Conservation (phyloP, 2,888 invertebrate species). For the Sepiola atlantica region DNA sequence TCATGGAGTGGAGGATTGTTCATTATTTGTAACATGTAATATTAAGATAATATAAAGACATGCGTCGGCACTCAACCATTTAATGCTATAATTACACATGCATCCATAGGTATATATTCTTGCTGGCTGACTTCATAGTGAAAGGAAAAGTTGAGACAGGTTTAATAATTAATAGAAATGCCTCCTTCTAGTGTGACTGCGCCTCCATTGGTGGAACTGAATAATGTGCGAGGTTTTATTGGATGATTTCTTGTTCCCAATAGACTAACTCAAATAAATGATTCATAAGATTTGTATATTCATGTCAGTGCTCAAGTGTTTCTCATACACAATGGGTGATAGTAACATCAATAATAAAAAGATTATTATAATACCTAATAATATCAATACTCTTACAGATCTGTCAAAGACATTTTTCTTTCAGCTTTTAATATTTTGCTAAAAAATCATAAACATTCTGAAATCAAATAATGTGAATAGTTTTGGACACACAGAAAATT, state of each 20-base stretch:
- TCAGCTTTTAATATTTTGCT: not conserved
- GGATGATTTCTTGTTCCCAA: not conserved
- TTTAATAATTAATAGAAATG: slow-evolving; percentile 32
- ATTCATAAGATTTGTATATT: slow-evolving; percentile 21
- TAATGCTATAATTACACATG: not conserved
- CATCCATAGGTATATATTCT: not conserved
- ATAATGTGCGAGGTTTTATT: not conserved
- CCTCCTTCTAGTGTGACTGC: not conserved
- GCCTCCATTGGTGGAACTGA: not conserved
- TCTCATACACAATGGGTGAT: not conserved
- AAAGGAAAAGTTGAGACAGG: not conserved
- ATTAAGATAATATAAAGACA: not conserved
- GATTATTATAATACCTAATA: not conserved
- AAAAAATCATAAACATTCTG: not conserved
- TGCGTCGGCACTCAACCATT: not conserved
- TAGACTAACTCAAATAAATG: not conserved
- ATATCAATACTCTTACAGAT: not conserved
- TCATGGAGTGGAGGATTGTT: not conserved
- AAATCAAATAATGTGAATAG: not conserved
- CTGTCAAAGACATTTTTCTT: not conserved
- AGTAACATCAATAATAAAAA: not conserved
- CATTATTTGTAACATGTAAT: not conserved
- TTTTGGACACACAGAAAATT: not conserved
- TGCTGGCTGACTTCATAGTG: not conserved
- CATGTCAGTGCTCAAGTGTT: not conserved